A percentile compares a stretch with the other conserved stretches of the same genome.
These are phyloP conservation scores for Orthonychiurus folsomi DNA, from an alignment of 2,888 invertebrate genomes.

Conservation along the genomic window DNA sequence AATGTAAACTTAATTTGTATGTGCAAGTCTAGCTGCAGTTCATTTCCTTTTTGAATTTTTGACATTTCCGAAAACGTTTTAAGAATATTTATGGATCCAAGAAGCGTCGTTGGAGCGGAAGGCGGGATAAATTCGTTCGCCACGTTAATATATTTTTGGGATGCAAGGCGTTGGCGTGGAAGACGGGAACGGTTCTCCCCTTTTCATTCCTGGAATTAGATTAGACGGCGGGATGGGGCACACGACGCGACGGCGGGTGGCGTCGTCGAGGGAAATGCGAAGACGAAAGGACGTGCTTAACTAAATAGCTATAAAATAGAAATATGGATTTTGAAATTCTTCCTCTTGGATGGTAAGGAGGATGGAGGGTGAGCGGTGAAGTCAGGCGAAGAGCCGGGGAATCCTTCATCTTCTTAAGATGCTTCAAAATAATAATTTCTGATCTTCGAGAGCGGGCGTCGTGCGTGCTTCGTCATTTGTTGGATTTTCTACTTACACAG, in stretches of 20 bases:
- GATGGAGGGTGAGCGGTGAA: neutral
- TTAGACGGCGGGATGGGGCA: neutral
- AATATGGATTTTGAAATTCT: neutral
- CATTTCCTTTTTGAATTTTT: neutral
- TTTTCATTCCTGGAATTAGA: neutral
- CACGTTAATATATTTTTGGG: too few species aligned
- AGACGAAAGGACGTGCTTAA: neutral
- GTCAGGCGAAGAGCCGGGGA: neutral
- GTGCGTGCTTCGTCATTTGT: too few species aligned
- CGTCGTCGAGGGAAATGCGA: too few species aligned
- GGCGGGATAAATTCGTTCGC: too few species aligned
- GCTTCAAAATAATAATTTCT: neutral
- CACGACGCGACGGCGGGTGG: too few species aligned
- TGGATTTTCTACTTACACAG: too few species aligned
- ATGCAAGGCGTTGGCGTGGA: too few species aligned
- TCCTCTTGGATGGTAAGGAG: neutral
- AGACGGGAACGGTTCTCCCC: neutral
- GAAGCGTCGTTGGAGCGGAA: neutral
- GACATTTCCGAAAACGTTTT: conserved; percentile 1
- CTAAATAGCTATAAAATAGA: conserved; percentile 1
- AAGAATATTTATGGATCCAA: neutral
- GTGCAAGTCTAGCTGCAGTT: neutral
- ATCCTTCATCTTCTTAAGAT: neutral
- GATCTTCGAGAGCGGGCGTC: too few species aligned
- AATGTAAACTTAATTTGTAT: neutral